Conservation (phyloP, 2,888 invertebrate genomes). For the Agrotis clavis region DNA sequence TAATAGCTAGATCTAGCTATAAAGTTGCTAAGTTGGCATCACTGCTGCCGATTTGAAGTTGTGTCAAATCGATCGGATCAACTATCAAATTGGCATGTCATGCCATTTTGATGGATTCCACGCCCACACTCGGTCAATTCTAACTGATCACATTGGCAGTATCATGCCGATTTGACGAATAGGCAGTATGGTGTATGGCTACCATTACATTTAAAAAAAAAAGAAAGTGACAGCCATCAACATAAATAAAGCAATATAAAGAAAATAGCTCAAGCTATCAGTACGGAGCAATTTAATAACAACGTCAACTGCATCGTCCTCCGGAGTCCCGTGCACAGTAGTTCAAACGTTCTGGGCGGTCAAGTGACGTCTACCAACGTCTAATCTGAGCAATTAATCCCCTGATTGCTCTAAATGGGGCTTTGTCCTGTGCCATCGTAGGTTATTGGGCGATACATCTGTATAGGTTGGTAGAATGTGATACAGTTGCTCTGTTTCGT, state of each 20-base stretch:
- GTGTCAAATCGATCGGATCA: too few species aligned
- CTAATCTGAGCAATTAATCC: constrained; percentile 74
- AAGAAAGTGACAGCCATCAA: neutral
- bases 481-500: constrained; percentile 22
- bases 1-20: too few species aligned
- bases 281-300: constrained; percentile 44
- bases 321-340: constrained; percentile 24
- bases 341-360: constrained; percentile 49
- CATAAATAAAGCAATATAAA: too few species aligned
- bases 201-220: too few species aligned
- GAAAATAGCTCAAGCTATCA: constrained; percentile 12
- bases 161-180: too few species aligned
- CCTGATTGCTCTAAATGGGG: constrained; percentile 69
- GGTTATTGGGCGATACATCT: constrained; percentile 51
- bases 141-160: too few species aligned
- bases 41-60: too few species aligned
- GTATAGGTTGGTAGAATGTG: neutral
- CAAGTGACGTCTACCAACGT: constrained; percentile 59
- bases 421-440: constrained; percentile 62
- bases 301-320: constrained; percentile 9
- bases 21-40: too few species aligned
- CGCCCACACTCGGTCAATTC: too few species aligned
- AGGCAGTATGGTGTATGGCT: too few species aligned
- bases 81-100: too few species aligned
- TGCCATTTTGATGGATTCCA: too few species aligned